Base-by-base conservation (phyloP, 2,797 vertebrate genomes). In the Bufotes viridis region DNA sequence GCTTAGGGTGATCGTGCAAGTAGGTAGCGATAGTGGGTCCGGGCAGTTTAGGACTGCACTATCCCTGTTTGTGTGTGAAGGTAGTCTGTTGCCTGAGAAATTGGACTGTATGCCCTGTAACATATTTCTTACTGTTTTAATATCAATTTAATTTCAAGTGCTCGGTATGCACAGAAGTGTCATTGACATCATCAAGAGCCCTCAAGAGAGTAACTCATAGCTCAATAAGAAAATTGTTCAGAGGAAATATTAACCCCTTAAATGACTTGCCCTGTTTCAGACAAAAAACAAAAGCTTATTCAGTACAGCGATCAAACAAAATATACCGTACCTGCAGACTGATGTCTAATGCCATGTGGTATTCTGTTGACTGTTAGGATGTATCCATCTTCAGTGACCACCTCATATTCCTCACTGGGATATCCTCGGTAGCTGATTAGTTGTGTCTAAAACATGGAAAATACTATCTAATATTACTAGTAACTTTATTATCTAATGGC, bases 351-450 rank as follows among this genome's bases (percentile, higher is more conserved):
- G 76, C 97, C 97, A 0, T 93, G 92, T 29, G 97, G 98, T 91
- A 99, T 98, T 92, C 98, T 94, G 93, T 98, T 97, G 88, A 99
- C 2, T 0, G 87, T 92, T 85, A 99, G 95, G 91, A 98, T 96
- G 92, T 97, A 99, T 0, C 96, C 97, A 72, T 99, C 98, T 84
- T 96, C 94, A 4, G 98, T 99, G 87, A 94, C 89, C 1, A 98
- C 96, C 26, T 96, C 90, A 0, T 98, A 94, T 17, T 99, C 98
- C 91, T 99, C 97, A 13, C 94, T 94, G 1, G 96, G 96, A 89
- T 96, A 99, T 7, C 97, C 97, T 95, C 96, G 96, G 82, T 93
- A 90, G 29, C 70, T 88, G 91, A 99, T 95, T 84, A 99, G 96
- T 94, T 98, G 95, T 87, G 92, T 96, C 97, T 97, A 90, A 87